Percentiles rank a stretch among this genome's conserved stretches.
These are phyloP conservation scores for Leptarthrus brevirostris DNA, from an alignment of 2,888 invertebrate genomes.

Conservation along the genomic window DNA sequence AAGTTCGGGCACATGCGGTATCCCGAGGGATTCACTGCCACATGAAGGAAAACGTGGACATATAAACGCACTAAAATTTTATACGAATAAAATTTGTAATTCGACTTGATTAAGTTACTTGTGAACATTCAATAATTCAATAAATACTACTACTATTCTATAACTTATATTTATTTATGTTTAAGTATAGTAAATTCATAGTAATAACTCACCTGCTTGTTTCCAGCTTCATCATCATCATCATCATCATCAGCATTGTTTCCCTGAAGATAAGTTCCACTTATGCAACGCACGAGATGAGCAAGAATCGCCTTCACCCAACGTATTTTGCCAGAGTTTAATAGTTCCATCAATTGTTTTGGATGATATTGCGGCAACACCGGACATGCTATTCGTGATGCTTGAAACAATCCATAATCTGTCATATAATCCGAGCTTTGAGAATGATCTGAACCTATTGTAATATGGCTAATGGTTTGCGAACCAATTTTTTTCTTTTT, in stretches of 20 bases:
- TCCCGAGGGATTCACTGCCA: too few species aligned
- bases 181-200: too few species aligned
- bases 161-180: too few species aligned
- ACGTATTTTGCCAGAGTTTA: slow-evolving; percentile 97
- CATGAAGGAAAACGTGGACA: too few species aligned
- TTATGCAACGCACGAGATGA: slow-evolving; percentile 89
- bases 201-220: slow-evolving; percentile 14
- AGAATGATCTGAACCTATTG: slow-evolving; percentile 62
- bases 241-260: too few species aligned
- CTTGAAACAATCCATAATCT: slow-evolving; percentile 95
- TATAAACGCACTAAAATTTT: too few species aligned
- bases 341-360: slow-evolving; percentile 96
- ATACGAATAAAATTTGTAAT: too few species aligned
- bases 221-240: slow-evolving; percentile 70
- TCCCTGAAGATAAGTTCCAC: slow-evolving; percentile 71
- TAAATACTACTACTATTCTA: too few species aligned
- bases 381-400: slow-evolving; percentile 95
- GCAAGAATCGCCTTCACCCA: slow-evolving; percentile 98
- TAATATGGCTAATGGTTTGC: slow-evolving; percentile 62
- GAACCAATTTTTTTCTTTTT: slow-evolving; percentile 72
- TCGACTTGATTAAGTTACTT: too few species aligned
- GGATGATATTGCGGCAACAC: slow-evolving; percentile 99
- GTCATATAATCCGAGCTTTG: slow-evolving; percentile 84
- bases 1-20: too few species aligned
- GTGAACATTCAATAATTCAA: too few species aligned